Percentiles rank a stretch among this genome's conserved stretches.
Evolutionary conservation across 1,140 invertebrate species (phyloP).

Genomic region (Eufriesea mexicana): DNA sequence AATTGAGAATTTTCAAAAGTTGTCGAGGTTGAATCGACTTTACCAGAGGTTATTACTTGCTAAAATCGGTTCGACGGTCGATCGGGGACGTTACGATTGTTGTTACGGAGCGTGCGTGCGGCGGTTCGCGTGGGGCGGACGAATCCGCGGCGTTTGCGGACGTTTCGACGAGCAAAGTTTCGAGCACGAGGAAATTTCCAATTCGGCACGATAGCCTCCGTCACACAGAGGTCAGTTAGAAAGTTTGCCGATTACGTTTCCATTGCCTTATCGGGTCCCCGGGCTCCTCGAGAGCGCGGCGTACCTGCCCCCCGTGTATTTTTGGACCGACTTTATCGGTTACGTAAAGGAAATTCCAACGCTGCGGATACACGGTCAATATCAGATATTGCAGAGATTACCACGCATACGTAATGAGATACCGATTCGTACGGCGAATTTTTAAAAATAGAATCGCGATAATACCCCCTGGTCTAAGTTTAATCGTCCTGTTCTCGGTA

Average conservation of each 20-base stretch:
- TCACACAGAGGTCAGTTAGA: neutral
- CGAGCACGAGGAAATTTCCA: neutral
- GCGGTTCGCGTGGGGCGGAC: neutral
- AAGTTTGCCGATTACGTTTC: constrained; percentile 21
- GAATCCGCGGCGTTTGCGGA: neutral
- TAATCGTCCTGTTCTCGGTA: too few species aligned
- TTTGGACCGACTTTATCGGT: neutral
- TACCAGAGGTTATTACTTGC: neutral
- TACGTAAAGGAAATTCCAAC: too few species aligned
- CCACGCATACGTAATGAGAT: too few species aligned
- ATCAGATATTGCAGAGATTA: too few species aligned
- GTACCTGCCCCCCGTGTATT: neutral
- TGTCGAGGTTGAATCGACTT: neutral
- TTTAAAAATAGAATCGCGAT: too few species aligned
- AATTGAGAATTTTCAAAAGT: neutral
- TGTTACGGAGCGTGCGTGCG: neutral
- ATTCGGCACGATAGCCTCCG: neutral
- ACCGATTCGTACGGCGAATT: too few species aligned
- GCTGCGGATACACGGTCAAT: too few species aligned
- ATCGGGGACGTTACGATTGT: neutral
- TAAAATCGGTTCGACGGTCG: neutral
- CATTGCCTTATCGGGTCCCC: neutral
- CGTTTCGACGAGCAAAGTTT: constrained; percentile 4
- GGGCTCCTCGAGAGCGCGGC: neutral
- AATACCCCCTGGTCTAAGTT: too few species aligned